A percentile compares a stretch with the other conserved stretches of the same genome.
Conservation (phyloP, 35 echinoderm and acorn worm genomes). For the Ophiothrix spiculata region DNA sequence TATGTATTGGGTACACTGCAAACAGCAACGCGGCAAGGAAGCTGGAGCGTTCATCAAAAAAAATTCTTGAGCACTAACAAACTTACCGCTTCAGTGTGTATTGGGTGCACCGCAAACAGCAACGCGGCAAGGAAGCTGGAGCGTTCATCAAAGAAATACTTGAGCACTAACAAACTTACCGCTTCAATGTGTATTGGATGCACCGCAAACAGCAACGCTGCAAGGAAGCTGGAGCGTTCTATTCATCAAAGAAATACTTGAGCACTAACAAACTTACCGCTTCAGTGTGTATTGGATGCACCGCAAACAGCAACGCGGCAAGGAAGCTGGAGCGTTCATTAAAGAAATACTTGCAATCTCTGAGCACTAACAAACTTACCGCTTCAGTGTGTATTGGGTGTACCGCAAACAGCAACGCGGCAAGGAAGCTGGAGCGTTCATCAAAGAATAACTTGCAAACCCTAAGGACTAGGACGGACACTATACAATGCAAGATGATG, state of each 20-base stretch:
- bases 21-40: constrained; percentile 62
- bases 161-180: too few relatives aligned
- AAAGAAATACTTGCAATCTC: too few relatives aligned
- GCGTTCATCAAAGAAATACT: constrained; percentile 40
- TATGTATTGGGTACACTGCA: constrained; percentile 78
- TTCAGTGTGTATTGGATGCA: background rate
- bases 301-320: background rate
- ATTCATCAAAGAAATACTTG: background rate
- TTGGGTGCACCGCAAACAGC: constrained; percentile 72
- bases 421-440: constrained; percentile 41
- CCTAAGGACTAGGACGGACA: constrained; percentile 58
- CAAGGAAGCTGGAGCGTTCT: background rate
- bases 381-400: constrained; percentile 88
- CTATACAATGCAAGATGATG: constrained; percentile 56
- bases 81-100: constrained; percentile 91
- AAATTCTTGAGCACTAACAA: too few relatives aligned
- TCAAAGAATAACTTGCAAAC: constrained; percentile 38
- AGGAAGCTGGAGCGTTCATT: too few relatives aligned
- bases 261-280: background rate
- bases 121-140: constrained; percentile 48
- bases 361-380: constrained; percentile 44
- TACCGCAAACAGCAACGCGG: constrained; percentile 69
- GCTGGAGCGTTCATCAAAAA: constrained; percentile 40
- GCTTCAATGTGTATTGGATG: too few relatives aligned
- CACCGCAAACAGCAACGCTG: background rate